Evolutionary conservation across 64 coral and sea anemone species (phyloP).

Genomic region (Montipora cactus): DNA sequence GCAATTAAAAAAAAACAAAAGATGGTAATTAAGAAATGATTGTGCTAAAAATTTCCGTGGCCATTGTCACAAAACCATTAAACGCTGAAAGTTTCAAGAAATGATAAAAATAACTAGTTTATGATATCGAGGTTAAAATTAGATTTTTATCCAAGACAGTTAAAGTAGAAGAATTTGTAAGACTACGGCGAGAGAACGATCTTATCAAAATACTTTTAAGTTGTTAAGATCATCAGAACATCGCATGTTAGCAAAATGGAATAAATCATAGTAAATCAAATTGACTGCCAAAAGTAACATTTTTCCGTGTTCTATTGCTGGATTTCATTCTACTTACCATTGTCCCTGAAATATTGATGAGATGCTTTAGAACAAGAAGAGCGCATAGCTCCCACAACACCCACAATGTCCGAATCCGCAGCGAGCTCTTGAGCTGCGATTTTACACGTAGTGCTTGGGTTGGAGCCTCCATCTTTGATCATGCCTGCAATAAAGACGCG

Average conservation of each 20-base stretch:
- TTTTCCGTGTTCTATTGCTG: background rate
- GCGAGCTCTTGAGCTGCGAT: slow-evolving; percentile 90
- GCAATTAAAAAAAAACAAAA: background rate
- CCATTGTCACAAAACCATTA: background rate
- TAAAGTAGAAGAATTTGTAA: background rate
- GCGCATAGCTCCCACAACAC: slow-evolving; percentile 91
- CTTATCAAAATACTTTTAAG: too few species aligned
- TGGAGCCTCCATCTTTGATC: slow-evolving; percentile 92
- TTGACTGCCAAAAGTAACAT: background rate
- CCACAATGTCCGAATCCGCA: slow-evolving; percentile 87
- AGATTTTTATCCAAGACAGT: too few species aligned
- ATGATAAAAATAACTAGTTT: too few species aligned
- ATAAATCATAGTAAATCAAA: background rate
- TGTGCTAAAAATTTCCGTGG: background rate
- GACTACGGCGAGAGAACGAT: background rate
- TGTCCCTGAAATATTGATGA: slow-evolving; percentile 97
- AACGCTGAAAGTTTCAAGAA: background rate
- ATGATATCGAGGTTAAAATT: too few species aligned
- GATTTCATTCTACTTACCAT: slow-evolving; percentile 55
- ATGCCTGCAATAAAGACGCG: slow-evolving; percentile 55
- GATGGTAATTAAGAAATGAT: background rate
- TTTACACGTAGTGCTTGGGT: slow-evolving; percentile 75
- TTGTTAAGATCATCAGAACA: background rate
- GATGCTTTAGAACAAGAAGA: slow-evolving; percentile 95
- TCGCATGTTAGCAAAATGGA: background rate